Percentiles rank a stretch among this genome's conserved stretches.
Evolutionary conservation across 2,113 vertebrate genomes (phyloP).

Genomic region (Phodopus roborovskii): DNA sequence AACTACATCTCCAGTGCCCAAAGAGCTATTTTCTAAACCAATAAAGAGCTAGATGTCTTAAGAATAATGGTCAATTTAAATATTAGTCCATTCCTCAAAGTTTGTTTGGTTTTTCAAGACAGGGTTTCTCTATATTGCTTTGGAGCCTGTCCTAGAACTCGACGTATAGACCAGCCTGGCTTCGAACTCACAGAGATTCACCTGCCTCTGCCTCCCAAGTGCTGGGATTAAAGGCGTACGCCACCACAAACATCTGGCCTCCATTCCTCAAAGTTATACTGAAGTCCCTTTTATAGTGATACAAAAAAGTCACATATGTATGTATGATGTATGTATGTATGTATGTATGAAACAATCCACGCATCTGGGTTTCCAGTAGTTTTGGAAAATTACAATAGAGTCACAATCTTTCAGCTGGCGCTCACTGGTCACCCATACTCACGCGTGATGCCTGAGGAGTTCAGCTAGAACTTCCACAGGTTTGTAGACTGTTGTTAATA

Average conservation of each 20-base stretch:
- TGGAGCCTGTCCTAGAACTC: too few relatives aligned
- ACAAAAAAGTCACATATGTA: background rate
- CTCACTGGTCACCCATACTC: conserved; percentile 67
- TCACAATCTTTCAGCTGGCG: background rate
- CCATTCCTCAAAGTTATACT: background rate
- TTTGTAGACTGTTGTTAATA: conserved; percentile 83
- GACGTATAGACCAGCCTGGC: too few relatives aligned
- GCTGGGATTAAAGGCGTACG: too few relatives aligned
- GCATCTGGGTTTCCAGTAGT: background rate
- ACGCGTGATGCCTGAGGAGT: conserved; percentile 84
- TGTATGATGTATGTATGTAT: background rate
- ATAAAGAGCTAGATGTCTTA: conserved; percentile 25
- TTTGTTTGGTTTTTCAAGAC: background rate
- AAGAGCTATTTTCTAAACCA: conserved; percentile 42
- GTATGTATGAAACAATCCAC: background rate
- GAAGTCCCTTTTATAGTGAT: background rate
- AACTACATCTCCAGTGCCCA: background rate
- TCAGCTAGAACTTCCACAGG: conserved; percentile 85
- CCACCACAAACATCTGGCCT: too few relatives aligned
- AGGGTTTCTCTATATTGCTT: too few relatives aligned
- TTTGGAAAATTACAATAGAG: background rate
- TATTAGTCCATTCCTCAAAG: background rate
- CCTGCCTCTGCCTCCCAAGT: too few relatives aligned
- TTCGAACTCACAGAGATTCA: too few relatives aligned
- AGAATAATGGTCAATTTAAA: conserved; percentile 14